Percentiles rank a stretch among this genome's conserved stretches.
Evolutionary conservation across 2,888 invertebrate species (phyloP).

Genomic region (Cosmorhoe ocellata): DNA sequence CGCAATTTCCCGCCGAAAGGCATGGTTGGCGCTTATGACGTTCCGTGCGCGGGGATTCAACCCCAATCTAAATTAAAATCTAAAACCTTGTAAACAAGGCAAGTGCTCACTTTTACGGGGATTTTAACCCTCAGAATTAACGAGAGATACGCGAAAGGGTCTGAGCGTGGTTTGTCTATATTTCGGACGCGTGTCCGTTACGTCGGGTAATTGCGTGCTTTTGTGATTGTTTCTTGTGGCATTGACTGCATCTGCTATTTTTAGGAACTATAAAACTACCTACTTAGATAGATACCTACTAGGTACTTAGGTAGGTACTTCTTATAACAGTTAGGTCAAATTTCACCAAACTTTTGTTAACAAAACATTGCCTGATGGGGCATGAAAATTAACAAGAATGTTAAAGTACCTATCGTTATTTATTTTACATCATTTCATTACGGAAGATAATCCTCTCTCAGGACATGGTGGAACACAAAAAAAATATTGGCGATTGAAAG

Average conservation of each 20-base stretch:
- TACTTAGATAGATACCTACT: too few species aligned
- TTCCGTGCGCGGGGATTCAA: conserved; percentile 50
- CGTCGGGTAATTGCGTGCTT: conserved; percentile 54
- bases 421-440: too few species aligned
- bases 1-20: conserved; percentile 44
- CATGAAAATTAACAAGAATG: too few species aligned
- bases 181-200: conserved; percentile 38
- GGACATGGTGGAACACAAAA: too few species aligned
- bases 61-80: conserved; percentile 84
- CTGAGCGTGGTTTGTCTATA: conserved; percentile 38
- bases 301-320: too few species aligned
- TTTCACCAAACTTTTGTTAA: too few species aligned
- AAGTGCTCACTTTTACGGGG: conserved; percentile 84
- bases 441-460: too few species aligned
- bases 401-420: too few species aligned
- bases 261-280: not conserved
- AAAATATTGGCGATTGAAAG: too few species aligned
- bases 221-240: conserved; percentile 33
- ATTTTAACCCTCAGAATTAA: conserved; percentile 82
- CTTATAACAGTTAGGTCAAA: too few species aligned
- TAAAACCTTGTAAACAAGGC: conserved; percentile 84
- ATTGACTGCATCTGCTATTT: conserved; percentile 20
- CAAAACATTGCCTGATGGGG: too few species aligned
- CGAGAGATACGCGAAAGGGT: conserved; percentile 57
- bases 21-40: conserved; percentile 58